Percentiles rank a stretch among this genome's conserved stretches.
phyloP scores from a whole-genome alignment of 2,888 invertebrate species.

The Polymixis flavicincta region DNA sequence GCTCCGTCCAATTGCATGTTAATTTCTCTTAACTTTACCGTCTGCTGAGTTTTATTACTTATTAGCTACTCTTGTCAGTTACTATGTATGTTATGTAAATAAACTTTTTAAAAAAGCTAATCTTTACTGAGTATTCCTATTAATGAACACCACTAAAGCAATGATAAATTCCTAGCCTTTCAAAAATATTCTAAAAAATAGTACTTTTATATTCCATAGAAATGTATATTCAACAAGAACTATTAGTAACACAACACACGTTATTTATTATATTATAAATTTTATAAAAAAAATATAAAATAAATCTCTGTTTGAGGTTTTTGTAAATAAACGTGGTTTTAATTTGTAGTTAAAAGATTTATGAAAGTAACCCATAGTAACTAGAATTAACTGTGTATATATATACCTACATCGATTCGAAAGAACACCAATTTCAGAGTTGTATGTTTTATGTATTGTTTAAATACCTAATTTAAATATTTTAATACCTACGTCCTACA shows the following conservation, averaged over 20 bases:
- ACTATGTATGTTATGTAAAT: conserved; percentile 88
- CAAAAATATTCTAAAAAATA: conserved; percentile 65
- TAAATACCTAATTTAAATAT: neutral
- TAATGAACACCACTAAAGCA: conserved; percentile 62
- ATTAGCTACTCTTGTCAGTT: conserved; percentile 84
- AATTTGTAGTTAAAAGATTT: conserved; percentile 67
- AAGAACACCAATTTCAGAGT: conserved; percentile 9
- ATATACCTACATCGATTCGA: conserved; percentile 7
- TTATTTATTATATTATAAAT: conserved; percentile 74
- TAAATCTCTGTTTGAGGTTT: conserved; percentile 76
- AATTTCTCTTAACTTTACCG: conserved; percentile 66
- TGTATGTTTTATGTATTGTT: conserved; percentile 5
- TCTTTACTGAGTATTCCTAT: conserved; percentile 77
- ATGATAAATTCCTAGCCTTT: conserved; percentile 60
- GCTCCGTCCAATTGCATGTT: conserved; percentile 42
- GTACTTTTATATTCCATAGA: conserved; percentile 76
- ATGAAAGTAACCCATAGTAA: conserved; percentile 26
- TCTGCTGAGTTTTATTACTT: conserved; percentile 82
- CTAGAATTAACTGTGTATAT: too few species aligned
- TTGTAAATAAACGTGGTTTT: conserved; percentile 81
- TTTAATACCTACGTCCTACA: conserved; percentile 2
- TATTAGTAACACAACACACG: conserved; percentile 68
- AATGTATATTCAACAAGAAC: conserved; percentile 72
- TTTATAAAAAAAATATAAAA: conserved; percentile 74
- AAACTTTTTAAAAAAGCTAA: conserved; percentile 83